A percentile compares a stretch with the other conserved stretches of the same genome.
phyloP scores from a whole-genome alignment of 2,888 invertebrate genomes.

The Thelaira solivaga region DNA sequence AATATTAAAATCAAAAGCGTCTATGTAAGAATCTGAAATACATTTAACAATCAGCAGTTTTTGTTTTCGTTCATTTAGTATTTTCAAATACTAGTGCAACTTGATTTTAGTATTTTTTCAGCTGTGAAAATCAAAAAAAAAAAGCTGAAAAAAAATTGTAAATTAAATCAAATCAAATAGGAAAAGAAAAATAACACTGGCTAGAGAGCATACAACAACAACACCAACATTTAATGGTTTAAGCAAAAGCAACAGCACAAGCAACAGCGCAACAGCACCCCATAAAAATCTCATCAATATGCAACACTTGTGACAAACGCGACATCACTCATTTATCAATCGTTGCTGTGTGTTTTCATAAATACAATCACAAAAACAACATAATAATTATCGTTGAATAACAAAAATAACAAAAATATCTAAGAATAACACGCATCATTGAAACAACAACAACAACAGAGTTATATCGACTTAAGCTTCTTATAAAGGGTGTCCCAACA shows the following conservation, averaged over 20 bases:
- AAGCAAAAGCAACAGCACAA: background rate
- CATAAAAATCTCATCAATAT: slow-evolving; percentile 65
- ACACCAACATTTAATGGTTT: background rate
- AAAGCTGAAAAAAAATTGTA: no score
- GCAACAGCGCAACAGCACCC: slow-evolving; percentile 42
- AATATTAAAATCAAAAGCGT: no score
- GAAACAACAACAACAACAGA: slow-evolving; percentile 7
- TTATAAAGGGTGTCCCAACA: no score
- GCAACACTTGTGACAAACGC: slow-evolving; percentile 65
- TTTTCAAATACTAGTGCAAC: slow-evolving; percentile 12
- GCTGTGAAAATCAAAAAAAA: slow-evolving; percentile 39
- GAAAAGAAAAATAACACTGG: slow-evolving; percentile 11
- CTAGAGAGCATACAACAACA: no score
- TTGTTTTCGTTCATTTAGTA: no score
- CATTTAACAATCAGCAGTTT: slow-evolving; percentile 24
- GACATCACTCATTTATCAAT: slow-evolving; percentile 67
- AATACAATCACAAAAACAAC: background rate
- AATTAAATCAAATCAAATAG: slow-evolving; percentile 17
- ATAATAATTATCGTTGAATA: background rate
- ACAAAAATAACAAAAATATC: background rate
- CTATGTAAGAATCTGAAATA: slow-evolving; percentile 7
- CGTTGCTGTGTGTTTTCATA: background rate
- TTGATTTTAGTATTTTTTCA: slow-evolving; percentile 35
- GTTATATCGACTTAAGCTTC: no score
- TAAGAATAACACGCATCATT: slow-evolving; percentile 10